Percentiles rank a stretch among this genome's conserved stretches.
Evolutionary conservation across 1,140 invertebrate genomes (phyloP).

Genomic region (Drosophila teissieri): DNA sequence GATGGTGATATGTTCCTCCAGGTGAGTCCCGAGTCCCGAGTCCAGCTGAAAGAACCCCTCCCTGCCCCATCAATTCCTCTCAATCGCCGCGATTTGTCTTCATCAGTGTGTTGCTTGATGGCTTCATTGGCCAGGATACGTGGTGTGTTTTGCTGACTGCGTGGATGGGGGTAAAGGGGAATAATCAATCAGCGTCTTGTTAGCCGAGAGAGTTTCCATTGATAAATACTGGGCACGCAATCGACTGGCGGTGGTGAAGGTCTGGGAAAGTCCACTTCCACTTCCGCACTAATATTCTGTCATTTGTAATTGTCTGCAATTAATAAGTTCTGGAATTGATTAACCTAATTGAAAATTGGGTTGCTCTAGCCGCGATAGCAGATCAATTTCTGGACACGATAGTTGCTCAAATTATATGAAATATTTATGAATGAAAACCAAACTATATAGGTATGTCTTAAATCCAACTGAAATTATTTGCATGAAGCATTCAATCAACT

Average conservation of each 20-base stretch:
- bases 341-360: constrained; percentile 38
- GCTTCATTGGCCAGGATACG: constrained; percentile 69
- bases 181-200: constrained; percentile 76
- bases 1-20: constrained; percentile 98
- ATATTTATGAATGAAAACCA: too few relatives aligned
- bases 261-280: constrained; percentile 1
- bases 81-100: constrained; percentile 66
- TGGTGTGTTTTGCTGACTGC: constrained; percentile 6
- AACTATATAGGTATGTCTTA: too few relatives aligned
- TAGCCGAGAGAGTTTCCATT: constrained; percentile 37
- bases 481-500: not conserved
- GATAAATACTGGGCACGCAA: constrained; percentile 48
- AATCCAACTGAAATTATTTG: too few relatives aligned
- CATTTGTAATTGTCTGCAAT: constrained; percentile 68
- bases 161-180: constrained; percentile 13
- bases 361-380: not conserved
- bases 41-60: not conserved
- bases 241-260: constrained; percentile 18
- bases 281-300: constrained; percentile 17
- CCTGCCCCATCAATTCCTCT: not conserved
- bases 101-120: constrained; percentile 64
- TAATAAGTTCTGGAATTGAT: constrained; percentile 58
- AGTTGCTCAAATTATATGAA: too few relatives aligned
- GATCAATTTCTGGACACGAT: not conserved
- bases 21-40: constrained; percentile 87